Percentiles rank a stretch among this genome's conserved stretches.
Conservation (phyloP, 2,888 invertebrate species). For the Calliopum simillimum region DNA sequence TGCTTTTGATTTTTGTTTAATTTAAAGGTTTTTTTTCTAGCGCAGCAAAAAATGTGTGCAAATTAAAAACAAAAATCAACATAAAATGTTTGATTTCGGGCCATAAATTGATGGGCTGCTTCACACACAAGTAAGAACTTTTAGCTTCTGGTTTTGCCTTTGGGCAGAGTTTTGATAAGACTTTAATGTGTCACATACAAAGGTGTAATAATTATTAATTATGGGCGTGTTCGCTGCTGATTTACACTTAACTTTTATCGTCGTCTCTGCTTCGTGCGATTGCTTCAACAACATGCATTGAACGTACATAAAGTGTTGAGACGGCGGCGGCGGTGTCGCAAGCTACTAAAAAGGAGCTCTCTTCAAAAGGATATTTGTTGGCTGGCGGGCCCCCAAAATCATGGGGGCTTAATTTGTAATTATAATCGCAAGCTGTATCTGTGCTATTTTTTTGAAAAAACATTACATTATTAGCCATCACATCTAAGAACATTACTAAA, state of each 20-base stretch:
- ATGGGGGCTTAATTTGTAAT: slow-evolving; percentile 66
- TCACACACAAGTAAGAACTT: background rate
- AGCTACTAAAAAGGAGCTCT: slow-evolving; percentile 32
- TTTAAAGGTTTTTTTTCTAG: background rate
- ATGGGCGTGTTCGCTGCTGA: slow-evolving; percentile 19
- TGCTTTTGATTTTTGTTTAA: slow-evolving; percentile 19
- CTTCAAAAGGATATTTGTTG: slow-evolving; percentile 19
- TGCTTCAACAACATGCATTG: background rate
- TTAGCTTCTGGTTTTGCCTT: background rate
- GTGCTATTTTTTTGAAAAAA: slow-evolving; percentile 52
- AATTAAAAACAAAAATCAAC: background rate
- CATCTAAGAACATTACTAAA: slow-evolving; percentile 65
- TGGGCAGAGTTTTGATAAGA: background rate
- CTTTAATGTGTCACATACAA: slow-evolving; percentile 10
- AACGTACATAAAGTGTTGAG: slow-evolving; percentile 3
- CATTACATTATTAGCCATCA: slow-evolving; percentile 68
- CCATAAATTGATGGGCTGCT: background rate
- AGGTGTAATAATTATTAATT: background rate
- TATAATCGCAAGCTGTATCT: slow-evolving; percentile 50
- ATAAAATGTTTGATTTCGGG: background rate
- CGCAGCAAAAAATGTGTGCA: background rate
- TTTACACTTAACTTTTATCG: slow-evolving; percentile 56
- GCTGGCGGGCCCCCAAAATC: slow-evolving; percentile 66
- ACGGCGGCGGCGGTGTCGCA: slow-evolving; percentile 27
- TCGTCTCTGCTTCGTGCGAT: slow-evolving; percentile 43